Evolutionary conservation across 53 echinoderm and acorn worm species (phyloP), one percentile per base, ranked within the genome.

Genomic region (Luidia sarsii): DNA sequence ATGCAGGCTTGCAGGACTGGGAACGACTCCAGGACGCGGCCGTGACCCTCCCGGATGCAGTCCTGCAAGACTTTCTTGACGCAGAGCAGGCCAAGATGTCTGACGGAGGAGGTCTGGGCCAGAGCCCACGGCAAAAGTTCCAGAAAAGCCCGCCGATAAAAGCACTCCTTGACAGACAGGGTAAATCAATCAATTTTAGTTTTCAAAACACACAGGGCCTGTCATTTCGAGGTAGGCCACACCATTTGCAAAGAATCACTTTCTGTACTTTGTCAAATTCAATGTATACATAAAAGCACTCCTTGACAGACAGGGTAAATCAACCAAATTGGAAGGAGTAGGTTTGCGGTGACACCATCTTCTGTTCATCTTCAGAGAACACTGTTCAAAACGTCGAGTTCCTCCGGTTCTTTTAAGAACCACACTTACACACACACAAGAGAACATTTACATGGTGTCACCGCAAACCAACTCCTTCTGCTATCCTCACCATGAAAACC

Each of bases 11-110:
- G 48, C 6, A 97, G 75, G 19, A 77, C 87, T 9, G 96, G 97
- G 21, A 86, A 97, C 30, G 68, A 60, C 11, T 80, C 87, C 37
- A 89, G 27, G 28, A 93, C 79, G 13, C 45, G 51, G 0, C 45
- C 60, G 10, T 90, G 46, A 28, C 85, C 88, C 3, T 79, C 86
- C 63, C 57, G 32, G 33, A 64, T 67, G 70, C 97, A 97, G 50
- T 92, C 90, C 64, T 79, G 68, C 93, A 90, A 97, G 39, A 91
- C 31, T 66, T 93, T 97, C 59, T 71, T 88, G 16, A 89, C 79
- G 11, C 91, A 65, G 29, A 88, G 70, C 81, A 93, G 97, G 30
- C 88, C 82, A 67, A 89, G 88, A 36, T 82, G 75, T 24, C 91
- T 80, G 19, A 93, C 65, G n/a, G 97, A 88, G 50, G 86, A 82